phyloP scores from a whole-genome alignment of 2,113 vertebrate genomes.

The Malurus melanocephalus region DNA sequence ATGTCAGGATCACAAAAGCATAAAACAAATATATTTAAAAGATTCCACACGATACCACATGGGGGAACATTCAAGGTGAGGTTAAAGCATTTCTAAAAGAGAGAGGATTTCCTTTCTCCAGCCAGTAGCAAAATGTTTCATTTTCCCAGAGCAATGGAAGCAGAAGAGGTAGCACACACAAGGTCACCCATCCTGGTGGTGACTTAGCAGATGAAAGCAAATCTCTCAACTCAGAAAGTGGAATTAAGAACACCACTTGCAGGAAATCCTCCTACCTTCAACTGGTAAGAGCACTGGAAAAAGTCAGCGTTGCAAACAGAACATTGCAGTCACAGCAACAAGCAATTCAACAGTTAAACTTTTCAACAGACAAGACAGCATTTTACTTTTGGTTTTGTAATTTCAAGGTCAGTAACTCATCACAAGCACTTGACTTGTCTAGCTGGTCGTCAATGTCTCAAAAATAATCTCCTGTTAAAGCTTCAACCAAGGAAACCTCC shows the following conservation, averaged over 20 bases:
- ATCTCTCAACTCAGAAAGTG: background rate
- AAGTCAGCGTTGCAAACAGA: constrained; percentile 3
- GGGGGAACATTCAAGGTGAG: background rate
- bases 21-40: constrained; percentile 8
- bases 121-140: background rate
- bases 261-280: background rate
- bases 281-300: background rate
- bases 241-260: background rate
- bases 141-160: background rate
- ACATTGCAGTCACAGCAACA: constrained; percentile 45
- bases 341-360: constrained; percentile 23
- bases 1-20: background rate
- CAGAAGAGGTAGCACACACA: background rate
- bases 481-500: background rate
- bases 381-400: constrained; percentile 32
- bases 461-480: background rate
- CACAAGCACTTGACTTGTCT: background rate
- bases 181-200: background rate
- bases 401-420: constrained; percentile 1
- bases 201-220: background rate
- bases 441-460: background rate
- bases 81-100: background rate
- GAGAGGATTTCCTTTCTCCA: background rate
- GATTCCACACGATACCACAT: background rate
- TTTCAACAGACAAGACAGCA: background rate